Base-by-base conservation (phyloP, 1,140 invertebrate species). In the Diorhabda elongata region DNA sequence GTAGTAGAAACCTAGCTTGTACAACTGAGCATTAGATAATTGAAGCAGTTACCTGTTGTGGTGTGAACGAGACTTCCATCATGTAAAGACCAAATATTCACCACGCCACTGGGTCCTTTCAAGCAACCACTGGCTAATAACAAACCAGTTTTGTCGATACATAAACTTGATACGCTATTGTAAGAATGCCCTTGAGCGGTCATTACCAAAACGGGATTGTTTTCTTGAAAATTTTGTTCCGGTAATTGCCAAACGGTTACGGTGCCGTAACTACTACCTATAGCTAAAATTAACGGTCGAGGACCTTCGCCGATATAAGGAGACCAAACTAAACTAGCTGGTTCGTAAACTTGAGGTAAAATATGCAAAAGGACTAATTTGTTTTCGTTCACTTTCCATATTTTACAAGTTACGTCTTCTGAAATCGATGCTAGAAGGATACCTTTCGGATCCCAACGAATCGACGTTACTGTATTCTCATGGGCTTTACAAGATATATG, bases 51-150 rank as follows among this genome's bases (percentile, higher is more conserved):
- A 4, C 87, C 86, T 58, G 84, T 84, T 62, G 84, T 75, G 3
- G 87, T 88, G 69, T 88, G 84, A 3, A 88, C 77, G 11, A 89
- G 76, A 66, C 81, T 84, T 0, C 86, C 87, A 78, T 88, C 84
- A 78, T 84, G 80, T 2, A 90, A 76, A 3, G 86, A 87, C 88
- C 88, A 90, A 42, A 90, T 82, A 74, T 90, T 89, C 3, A 89
- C 77, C 73, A 87, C 82, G 7, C 87, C 87, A 74, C 82, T 86
- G 7, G 80, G 79, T 56, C 83, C 71, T 70, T 83, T 83, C 26
- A 75, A 71, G 74, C 81, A 83, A 5, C 83, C 83, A 74, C 86
- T 84, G 0, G 86, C 86, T 42, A 90, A 74, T 64, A 89, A 80
- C 5, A 85, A 77, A 3, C 84, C 86, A 68, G 79, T 82, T 9